These are phyloP conservation scores for Hydropotes inermis DNA, from an alignment of 2,113 vertebrate species.

Conservation along the genomic window DNA sequence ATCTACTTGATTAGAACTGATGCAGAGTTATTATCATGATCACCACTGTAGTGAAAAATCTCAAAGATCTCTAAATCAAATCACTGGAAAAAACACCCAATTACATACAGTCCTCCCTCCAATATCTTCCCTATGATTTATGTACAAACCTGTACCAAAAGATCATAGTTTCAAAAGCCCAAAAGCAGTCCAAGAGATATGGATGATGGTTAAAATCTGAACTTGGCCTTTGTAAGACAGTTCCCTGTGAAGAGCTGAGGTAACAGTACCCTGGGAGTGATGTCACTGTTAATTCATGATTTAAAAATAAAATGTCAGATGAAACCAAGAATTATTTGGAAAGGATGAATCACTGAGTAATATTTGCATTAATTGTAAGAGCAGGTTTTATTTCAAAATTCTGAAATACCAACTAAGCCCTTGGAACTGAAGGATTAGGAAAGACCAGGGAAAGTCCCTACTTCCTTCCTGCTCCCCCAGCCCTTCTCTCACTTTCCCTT, in stretches of 20 bases:
- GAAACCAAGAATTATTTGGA: conserved; percentile 57
- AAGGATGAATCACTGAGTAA: conserved; percentile 66
- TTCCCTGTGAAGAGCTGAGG: conserved; percentile 12
- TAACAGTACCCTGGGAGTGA: neutral
- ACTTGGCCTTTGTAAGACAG: neutral
- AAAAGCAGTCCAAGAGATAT: neutral
- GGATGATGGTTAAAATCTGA: neutral
- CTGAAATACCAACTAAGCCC: conserved; percentile 15
- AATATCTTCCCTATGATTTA: neutral
- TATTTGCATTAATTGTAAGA: conserved; percentile 63
- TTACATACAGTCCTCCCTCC: neutral
- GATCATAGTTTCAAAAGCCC: neutral
- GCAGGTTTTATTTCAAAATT: conserved; percentile 44
- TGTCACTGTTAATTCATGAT: conserved; percentile 30
- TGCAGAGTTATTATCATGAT: neutral
- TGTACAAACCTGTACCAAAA: neutral
- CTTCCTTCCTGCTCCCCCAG: neutral
- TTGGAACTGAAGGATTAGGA: neutral
- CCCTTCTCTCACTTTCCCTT: conserved; percentile 17
- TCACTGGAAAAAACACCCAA: neutral
- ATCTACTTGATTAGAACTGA: neutral
- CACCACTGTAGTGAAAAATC: neutral
- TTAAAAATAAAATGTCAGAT: conserved; percentile 64
- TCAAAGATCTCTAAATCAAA: neutral
- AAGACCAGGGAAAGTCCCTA: conserved; percentile 68